Base-by-base conservation (phyloP, 35 echinoderm and acorn worm species). In the Chiridota heheva region DNA sequence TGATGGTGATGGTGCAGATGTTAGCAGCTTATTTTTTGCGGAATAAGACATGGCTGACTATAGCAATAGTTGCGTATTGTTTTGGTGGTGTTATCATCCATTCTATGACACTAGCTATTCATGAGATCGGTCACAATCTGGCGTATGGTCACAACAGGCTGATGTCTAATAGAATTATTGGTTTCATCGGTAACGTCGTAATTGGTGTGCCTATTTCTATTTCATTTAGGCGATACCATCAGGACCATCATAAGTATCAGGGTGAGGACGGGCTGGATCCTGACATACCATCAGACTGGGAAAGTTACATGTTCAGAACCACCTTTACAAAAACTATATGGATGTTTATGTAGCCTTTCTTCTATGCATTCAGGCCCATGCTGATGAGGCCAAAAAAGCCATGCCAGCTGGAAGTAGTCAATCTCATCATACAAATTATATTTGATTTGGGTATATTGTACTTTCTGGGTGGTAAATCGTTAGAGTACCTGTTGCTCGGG, bases 21-120 rank as follows among this genome's bases (percentile, higher is more conserved):
- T 55, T 91, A 7, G 68, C 89, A 10, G 72, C 89, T 12, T 92
- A 88, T 62, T 69, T 88, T 0, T 35, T 98, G 29, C 30, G 73
- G 40, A 83, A 92, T 44, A 81, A 88, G 39, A 73, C 93, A 24
- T 98, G 95, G 95, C 80, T 60, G 61, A 88, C 84, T 22, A 78
- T 92, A 35, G 58, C 76, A 12, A 68, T 92, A 27, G 89, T 91
- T 25, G 95, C 70, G 31, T 98, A 98, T 81, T 98, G 95, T 56
- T 98, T 98, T 82, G 95, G 95, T 30, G 95, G 95, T 5, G 95
- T 98, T 6, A 74, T 98, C 48, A 98, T 91, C 67, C 95, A 98
- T 31, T 84, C 72, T 10, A 98, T 98, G 95, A 91, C 95, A 2
- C 76, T 98, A 29, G 95, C 95, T 0, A 74, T 98, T 13, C 95